Conservation (phyloP, 1,140 invertebrate species). For the Episyrphus balteatus region DNA sequence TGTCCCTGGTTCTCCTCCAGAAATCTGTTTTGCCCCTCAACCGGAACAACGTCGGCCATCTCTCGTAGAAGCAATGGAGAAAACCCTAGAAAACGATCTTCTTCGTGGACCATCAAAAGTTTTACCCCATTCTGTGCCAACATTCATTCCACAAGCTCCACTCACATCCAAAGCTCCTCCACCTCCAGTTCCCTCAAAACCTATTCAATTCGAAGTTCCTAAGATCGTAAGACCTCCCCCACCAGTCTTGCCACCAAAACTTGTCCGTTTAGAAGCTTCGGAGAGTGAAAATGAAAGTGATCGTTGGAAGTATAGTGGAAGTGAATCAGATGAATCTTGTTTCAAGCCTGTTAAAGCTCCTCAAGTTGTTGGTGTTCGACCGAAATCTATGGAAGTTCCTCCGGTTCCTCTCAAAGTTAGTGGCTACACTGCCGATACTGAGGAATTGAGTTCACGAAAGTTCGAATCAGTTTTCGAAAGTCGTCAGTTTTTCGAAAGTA, state of each 20-base stretch:
- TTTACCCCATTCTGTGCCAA: constrained; percentile 40
- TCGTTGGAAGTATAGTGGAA: constrained; percentile 54
- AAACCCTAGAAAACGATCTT: constrained; percentile 43
- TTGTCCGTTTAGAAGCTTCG: constrained; percentile 44
- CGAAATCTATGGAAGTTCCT: neutral
- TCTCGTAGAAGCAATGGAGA: constrained; percentile 47
- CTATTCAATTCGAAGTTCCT: neutral
- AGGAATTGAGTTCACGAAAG: constrained; percentile 41
- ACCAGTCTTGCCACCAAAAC: constrained; percentile 49
- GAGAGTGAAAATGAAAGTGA: constrained; percentile 65
- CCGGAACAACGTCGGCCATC: constrained; percentile 38
- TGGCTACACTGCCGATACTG: constrained; percentile 63
- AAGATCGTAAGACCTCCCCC: constrained; percentile 32
- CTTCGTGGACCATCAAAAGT: constrained; percentile 43
- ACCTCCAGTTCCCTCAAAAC: constrained; percentile 2
- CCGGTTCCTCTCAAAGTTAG: constrained; percentile 38
- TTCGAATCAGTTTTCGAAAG: constrained; percentile 13
- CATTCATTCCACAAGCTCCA: constrained; percentile 13
- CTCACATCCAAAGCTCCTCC: constrained; percentile 14
- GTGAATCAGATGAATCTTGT: constrained; percentile 51
- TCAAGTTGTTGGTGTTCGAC: constrained; percentile 25
- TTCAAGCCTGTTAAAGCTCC: constrained; percentile 46
- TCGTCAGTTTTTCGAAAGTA: neutral
- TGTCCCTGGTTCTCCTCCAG: constrained; percentile 51
- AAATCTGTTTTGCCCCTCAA: constrained; percentile 47